Evolutionary conservation across 2,113 vertebrate species (phyloP), one percentile per base, ranked within the genome.

Genomic region (Athene cunicularia): DNA sequence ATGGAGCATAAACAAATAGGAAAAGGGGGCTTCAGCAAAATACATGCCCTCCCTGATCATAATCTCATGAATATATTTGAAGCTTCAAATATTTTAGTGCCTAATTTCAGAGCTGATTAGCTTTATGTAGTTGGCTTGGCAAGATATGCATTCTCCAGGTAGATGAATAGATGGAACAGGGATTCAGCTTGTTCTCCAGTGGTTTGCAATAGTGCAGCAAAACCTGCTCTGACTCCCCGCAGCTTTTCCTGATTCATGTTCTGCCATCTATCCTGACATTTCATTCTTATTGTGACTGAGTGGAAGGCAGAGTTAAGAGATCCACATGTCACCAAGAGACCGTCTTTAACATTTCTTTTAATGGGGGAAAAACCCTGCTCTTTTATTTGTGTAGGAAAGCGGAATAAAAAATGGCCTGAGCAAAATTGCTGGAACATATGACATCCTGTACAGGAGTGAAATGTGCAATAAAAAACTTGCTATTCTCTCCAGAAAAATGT

Each of bases 41-140:
- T 5, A 89, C 33, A 67, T 92, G 62, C 28, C 55, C 7, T 91
- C 20, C 47, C 35, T 72, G 58, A 47, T 49, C 20, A 53, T 74
- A 88, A 59, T 56, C 67, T 80, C 58, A 72, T 66, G 1, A 80
- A 86, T 81, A 52, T 43, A 45, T 76, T 68, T 81, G 26, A 84
- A 89, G 16, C 50, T 79, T 92, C 81, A 79, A 94, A 93, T 76
- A 91, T 86, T 87, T 95, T 82, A 87, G 68, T 88, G 68, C 50
- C 62, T 66, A 28, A 24, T 66, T 94, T 86, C 58, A 90, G 60
- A 70, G 23, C 28, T 80, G 58, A 87, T 82, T 90, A 55, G 23
- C 39, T 89, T 88, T 59, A 68, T 76, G 49, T 59, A 86, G 28
- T 56, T 84, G 37, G 26, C 19, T 94, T 64, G 68, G 22, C 7